Evolutionary conservation across 2,113 vertebrate species (phyloP).

Genomic region (Podiceps cristatus): DNA sequence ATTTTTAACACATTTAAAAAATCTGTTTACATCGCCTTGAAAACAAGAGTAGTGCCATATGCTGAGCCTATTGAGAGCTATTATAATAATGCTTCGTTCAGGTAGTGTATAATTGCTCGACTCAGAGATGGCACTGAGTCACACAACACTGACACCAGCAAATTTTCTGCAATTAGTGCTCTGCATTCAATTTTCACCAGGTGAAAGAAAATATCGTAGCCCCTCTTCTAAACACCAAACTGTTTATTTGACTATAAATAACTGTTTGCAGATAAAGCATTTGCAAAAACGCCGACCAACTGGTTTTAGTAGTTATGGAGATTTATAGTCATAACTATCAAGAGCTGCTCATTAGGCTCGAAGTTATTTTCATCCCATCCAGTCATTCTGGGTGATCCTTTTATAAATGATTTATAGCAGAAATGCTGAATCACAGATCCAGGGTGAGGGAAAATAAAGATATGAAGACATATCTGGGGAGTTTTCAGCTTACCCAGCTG

Average conservation of each 20-base stretch:
- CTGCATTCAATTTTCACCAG: constrained; percentile 27
- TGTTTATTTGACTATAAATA: constrained; percentile 57
- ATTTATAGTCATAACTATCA: constrained; percentile 34
- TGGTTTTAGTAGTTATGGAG: constrained; percentile 29
- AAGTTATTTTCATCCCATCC: constrained; percentile 22
- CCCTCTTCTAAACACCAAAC: constrained; percentile 9
- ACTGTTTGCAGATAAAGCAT: constrained; percentile 52
- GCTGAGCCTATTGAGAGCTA: constrained; percentile 53
- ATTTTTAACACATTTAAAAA: constrained; percentile 40
- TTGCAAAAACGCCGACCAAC: background rate
- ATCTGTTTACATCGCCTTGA: constrained; percentile 31
- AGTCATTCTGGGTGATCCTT: constrained; percentile 13
- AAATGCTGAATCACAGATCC: constrained; percentile 14
- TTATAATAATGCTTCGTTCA: constrained; percentile 56
- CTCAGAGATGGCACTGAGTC: constrained; percentile 59
- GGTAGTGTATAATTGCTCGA: constrained; percentile 61
- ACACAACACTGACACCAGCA: constrained; percentile 65
- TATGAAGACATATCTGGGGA: background rate
- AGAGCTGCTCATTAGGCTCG: constrained; percentile 36
- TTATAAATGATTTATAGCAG: background rate
- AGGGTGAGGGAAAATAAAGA: background rate
- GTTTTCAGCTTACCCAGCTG: background rate
- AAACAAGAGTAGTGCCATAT: constrained; percentile 70
- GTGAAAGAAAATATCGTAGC: constrained; percentile 45
- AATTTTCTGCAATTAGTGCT: constrained; percentile 65